A percentile compares a stretch with the other conserved stretches of the same genome.
phyloP scores from a whole-genome alignment of 2,797 vertebrate genomes.

The Rhinatrema bivittatum region DNA sequence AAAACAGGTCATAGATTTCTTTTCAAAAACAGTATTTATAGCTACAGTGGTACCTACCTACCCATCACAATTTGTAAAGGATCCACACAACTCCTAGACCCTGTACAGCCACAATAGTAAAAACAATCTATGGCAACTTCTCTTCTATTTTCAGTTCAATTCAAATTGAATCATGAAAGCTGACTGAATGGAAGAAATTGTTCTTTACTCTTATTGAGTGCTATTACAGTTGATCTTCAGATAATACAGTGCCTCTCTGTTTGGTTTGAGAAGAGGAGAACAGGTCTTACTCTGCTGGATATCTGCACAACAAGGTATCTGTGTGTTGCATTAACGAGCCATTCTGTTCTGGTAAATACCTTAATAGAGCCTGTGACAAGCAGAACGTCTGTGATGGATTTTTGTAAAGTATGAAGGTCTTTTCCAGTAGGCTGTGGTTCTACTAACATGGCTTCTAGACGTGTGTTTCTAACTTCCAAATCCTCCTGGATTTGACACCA shows the following conservation, averaged over 20 bases:
- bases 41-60: too few species aligned
- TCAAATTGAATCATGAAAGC: too few species aligned
- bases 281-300: background rate
- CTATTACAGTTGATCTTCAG: too few species aligned
- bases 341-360: conserved; percentile 17
- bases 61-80: too few species aligned
- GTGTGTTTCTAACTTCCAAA: conserved; percentile 33
- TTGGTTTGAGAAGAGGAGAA: conserved; percentile 11
- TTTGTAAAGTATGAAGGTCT: conserved; percentile 19
- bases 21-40: too few species aligned
- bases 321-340: background rate
- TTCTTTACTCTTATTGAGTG: conserved; percentile 13
- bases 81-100: too few species aligned
- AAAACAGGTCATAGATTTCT: too few species aligned
- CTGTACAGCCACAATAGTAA: too few species aligned
- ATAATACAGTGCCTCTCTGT: too few species aligned
- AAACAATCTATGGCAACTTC: too few species aligned
- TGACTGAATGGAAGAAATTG: conserved; percentile 13
- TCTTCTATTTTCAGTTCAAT: too few species aligned
- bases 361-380: conserved; percentile 12
- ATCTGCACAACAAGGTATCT: conserved; percentile 10
- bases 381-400: conserved; percentile 15
- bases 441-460: conserved; percentile 16
- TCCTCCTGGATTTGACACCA: conserved; percentile 38
- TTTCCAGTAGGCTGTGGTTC: conserved; percentile 21